Base-by-base conservation (phyloP, 2,113 vertebrate species). In the Melierax canorus region DNA sequence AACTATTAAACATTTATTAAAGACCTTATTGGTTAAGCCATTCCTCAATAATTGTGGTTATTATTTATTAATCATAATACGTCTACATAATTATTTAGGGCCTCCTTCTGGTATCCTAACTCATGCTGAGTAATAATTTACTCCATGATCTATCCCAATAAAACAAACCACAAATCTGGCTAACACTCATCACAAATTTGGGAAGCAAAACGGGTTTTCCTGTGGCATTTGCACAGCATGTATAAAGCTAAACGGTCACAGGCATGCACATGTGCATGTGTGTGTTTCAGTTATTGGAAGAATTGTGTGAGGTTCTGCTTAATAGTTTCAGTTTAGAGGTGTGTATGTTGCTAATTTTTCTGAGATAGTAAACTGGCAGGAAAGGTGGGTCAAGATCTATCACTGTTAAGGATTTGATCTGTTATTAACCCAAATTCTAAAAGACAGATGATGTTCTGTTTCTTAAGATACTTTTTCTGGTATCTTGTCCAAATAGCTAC, bases 1-100 rank as follows among this genome's bases (percentile, higher is more conserved):
- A 94, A 96, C 67, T 94, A 95, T 96, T 97, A 97, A 97, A 96
- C 77, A 95, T 97, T 95, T 95, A 96, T 97, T 96, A 89, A 96
- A 97, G 74, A 90, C 78, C 73, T 94, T 94, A 95, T 62, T 95
- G 77, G 91, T 95, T 96, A 97, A 97, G 74, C 29, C 46, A 94
- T 82, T 94, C 74, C 78, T 96, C 81, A 95, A 67, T 94, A 93
- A 94, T 63, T 91, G 66, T 48, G 50, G 84, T 96, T 94, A 96
- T 97, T 88, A 97, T 91, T 95, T 97, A 96, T 96, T 95, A 95
- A 97, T 96, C 23, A 0, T 69, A 86, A 80, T 91, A 96, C 64
- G 58, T 59, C 91, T 94, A 72, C 51, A 81, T 93, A 95, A 97
- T 92, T 88, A 94, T 67, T 95, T 84, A 75, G 48, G 73, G 51